Base-by-base conservation (phyloP, 2,888 invertebrate genomes). In the Ametastegia equiseti region DNA sequence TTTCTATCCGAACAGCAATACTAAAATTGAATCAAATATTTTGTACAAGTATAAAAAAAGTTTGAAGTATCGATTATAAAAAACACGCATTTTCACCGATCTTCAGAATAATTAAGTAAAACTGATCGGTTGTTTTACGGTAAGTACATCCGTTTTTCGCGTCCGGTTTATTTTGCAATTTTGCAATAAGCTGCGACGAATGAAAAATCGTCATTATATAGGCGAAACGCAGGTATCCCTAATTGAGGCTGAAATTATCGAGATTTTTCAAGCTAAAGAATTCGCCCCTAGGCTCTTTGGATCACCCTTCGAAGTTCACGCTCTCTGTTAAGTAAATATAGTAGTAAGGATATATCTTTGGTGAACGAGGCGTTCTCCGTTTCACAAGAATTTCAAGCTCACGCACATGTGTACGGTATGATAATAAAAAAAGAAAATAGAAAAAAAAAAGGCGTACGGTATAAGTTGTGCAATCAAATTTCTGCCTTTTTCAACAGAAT, bases 381-480 rank as follows among this genome's bases (percentile, higher is more conserved):
- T 30, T 60, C 5, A 30, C 0, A 30, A 15, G 60, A 60, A 30
- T 60, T 30, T 60, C 30, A 60, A 60, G 60, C 5, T 15, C 4
- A 15, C 30, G 15, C 2, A 50, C 19, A 11, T 71, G 13, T 45
- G n/a, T 42, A 27, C 11, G 9, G 3, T 27, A 19, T 23, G 7
- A 9, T n/a, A n/a, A 15, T 27, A 60, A 27, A 36, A n/a, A 67
- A n/a, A 39, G 19, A 67, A 39, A n/a, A n/a, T n/a, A n/a, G n/a
- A n/a, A n/a, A n/a, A n/a, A n/a, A n/a, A n/a, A 36, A 54, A 75
- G 15, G 7, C 11, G 23, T 23, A 75, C n/a, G 54, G 19, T 27
- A 47, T 47, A 71, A 69, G 45, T 45, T 75, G 75, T 54, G 36
- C 54, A 50, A 75, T 75, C 30, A 54, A 54, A 54, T 36, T 19